phyloP scores from a whole-genome alignment of 1,140 invertebrate species.

The Drosophila pallidifrons region DNA sequence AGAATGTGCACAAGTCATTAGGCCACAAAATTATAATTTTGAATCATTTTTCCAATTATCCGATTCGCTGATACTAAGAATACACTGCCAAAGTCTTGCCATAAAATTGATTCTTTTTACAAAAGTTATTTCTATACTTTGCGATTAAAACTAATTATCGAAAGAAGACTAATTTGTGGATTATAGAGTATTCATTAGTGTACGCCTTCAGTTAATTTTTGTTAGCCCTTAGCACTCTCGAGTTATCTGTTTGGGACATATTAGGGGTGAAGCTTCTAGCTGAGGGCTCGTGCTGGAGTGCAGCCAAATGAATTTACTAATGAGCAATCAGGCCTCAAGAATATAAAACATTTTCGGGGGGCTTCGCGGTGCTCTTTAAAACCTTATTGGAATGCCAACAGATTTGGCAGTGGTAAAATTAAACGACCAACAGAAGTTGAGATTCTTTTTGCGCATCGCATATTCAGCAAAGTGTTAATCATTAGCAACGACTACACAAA shows the following conservation, averaged over 20 bases:
- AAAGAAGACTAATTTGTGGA: no score
- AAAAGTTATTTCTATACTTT: no score
- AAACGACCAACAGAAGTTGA: background rate
- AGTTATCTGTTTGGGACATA: slow-evolving; percentile 40
- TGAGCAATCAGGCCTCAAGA: slow-evolving; percentile 78
- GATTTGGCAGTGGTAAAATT: background rate
- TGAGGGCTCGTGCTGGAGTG: slow-evolving; percentile 62
- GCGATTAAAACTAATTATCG: no score
- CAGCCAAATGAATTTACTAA: slow-evolving; percentile 79
- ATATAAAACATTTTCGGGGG: slow-evolving; percentile 46
- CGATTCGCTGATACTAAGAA: slow-evolving; percentile 33
- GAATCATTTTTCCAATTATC: slow-evolving; percentile 66
- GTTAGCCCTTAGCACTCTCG: slow-evolving; percentile 1
- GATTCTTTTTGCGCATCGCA: background rate
- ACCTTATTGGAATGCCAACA: slow-evolving; percentile 12
- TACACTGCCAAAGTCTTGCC: slow-evolving; percentile 30
- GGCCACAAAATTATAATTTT: slow-evolving; percentile 69
- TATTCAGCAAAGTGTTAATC: slow-evolving; percentile 60
- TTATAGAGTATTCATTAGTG: slow-evolving; percentile 24
- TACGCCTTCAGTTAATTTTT: no score
- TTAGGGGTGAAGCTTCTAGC: background rate
- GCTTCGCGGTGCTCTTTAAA: slow-evolving; percentile 57
- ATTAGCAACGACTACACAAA: slow-evolving; percentile 65
- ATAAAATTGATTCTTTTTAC: background rate
- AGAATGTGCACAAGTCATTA: slow-evolving; percentile 74